Conservation (phyloP, 2,113 vertebrate genomes). For the Panthera leo region DNA sequence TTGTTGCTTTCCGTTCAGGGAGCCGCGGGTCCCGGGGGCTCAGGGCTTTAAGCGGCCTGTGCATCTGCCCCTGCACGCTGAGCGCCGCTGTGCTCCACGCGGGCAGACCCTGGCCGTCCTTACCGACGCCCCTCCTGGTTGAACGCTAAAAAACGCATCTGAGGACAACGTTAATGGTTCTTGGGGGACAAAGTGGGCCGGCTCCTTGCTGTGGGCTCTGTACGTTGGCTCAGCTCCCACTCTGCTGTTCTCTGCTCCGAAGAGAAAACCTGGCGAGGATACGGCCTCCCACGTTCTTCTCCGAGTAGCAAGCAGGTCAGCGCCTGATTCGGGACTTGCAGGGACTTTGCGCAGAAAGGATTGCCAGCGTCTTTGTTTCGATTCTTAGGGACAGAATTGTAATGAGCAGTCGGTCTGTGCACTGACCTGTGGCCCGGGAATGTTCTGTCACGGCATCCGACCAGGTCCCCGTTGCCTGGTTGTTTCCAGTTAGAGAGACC, state of each 20-base stretch:
- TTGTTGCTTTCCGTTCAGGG: rapidly evolving
- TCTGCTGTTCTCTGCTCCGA: neutral
- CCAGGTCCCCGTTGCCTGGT: neutral
- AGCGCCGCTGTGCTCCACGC: rapidly evolving
- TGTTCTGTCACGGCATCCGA: rapidly evolving
- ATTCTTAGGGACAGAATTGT: neutral
- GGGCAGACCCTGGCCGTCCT: neutral
- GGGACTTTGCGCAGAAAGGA: rapidly evolving
- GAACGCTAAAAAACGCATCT: neutral
- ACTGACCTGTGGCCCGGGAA: neutral
- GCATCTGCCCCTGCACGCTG: rapidly evolving
- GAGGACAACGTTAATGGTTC: neutral
- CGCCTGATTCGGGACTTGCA: neutral
- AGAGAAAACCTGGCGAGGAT: rapidly evolving
- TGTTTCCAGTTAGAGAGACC: conserved; percentile 31
- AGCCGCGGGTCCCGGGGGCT: neutral
- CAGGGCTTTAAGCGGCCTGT: rapidly evolving
- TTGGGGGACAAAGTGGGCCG: neutral
- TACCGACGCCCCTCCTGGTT: rapidly evolving
- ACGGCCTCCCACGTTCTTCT: rapidly evolving
- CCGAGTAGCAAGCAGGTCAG: neutral
- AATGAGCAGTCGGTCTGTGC: neutral
- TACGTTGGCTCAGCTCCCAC: rapidly evolving
- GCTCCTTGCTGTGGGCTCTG: neutral
- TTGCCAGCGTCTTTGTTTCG: neutral